phyloP scores from a whole-genome alignment of 2,888 invertebrate genomes.

The Drosophila mercatorum region DNA sequence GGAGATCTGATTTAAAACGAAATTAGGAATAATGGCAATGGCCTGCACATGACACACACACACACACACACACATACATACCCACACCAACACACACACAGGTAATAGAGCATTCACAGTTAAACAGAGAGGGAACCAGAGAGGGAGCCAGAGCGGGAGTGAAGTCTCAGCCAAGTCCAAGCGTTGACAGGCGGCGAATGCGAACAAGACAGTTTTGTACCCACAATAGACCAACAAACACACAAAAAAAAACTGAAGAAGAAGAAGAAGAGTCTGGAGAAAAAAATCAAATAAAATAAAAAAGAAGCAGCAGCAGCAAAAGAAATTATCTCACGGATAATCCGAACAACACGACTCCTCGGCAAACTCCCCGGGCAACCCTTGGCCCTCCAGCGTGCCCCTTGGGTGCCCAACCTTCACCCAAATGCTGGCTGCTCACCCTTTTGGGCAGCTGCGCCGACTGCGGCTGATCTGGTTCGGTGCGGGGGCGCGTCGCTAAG shows the following conservation, averaged over 20 bases:
- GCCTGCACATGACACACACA: slow-evolving; percentile 75
- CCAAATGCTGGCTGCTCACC: slow-evolving; percentile 57
- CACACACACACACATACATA: slow-evolving; percentile 33
- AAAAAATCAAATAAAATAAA: slow-evolving; percentile 19
- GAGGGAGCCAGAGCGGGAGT: too few relatives aligned
- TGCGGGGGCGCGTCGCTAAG: slow-evolving; percentile 67
- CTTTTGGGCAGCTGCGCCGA: slow-evolving; percentile 36
- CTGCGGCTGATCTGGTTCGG: slow-evolving; percentile 11
- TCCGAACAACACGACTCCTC: slow-evolving; percentile 71
- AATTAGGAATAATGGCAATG: slow-evolving; percentile 82
- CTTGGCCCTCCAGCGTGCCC: not conserved
- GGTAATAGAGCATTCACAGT: slow-evolving; percentile 46
- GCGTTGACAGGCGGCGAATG: slow-evolving; percentile 77
- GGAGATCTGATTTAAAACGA: slow-evolving; percentile 82
- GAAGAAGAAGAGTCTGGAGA: not conserved
- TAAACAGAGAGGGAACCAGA: slow-evolving; percentile 13
- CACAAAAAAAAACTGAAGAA: slow-evolving; percentile 10
- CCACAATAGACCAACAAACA: slow-evolving; percentile 46
- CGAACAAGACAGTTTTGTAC: slow-evolving; percentile 73
- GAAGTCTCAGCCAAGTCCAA: slow-evolving; percentile 46
- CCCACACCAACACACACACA: slow-evolving; percentile 34
- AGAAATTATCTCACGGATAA: slow-evolving; percentile 80
- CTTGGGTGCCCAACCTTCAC: slow-evolving; percentile 44
- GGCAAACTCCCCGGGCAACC: not conserved
- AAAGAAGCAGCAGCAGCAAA: slow-evolving; percentile 29